phyloP scores from a whole-genome alignment of 1,140 invertebrate genomes.

The Leptinotarsa lineolata region DNA sequence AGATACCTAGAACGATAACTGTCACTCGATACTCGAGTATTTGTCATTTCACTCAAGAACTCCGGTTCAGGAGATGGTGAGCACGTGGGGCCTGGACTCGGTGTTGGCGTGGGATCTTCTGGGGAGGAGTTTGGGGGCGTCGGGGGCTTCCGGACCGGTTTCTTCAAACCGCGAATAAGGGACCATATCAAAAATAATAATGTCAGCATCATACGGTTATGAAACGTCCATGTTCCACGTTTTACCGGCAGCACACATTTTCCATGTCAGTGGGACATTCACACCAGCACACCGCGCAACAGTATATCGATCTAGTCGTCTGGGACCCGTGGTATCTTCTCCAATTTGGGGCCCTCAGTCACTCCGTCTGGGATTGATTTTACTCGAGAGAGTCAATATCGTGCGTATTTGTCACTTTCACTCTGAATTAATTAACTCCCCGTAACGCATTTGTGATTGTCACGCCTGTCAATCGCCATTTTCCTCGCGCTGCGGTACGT shows the following conservation, averaged over 20 bases:
- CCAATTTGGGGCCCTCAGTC: not conserved
- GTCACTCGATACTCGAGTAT: conserved; percentile 45
- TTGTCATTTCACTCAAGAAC: conserved; percentile 49
- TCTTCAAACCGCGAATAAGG: conserved; percentile 53
- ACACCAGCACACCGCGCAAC: conserved; percentile 30
- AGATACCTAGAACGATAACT: conserved; percentile 39
- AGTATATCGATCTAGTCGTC: conserved; percentile 35
- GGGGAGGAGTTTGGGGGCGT: conserved; percentile 35
- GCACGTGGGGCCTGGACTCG: conserved; percentile 33
- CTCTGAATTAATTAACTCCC: not conserved
- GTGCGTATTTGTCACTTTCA: conserved; percentile 5
- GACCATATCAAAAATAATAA: conserved; percentile 57
- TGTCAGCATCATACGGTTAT: conserved; percentile 54
- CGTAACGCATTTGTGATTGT: not conserved
- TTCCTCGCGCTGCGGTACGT: not conserved
- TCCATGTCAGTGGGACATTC: conserved; percentile 11
- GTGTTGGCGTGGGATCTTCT: conserved; percentile 35
- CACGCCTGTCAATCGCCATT: conserved; percentile 6
- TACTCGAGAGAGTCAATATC: not conserved
- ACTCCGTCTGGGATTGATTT: not conserved
- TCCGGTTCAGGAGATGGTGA: conserved; percentile 48
- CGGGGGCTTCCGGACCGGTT: conserved; percentile 33
- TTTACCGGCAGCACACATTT: not conserved
- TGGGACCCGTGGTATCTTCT: conserved; percentile 8
- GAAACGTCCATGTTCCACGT: conserved; percentile 20